phyloP scores from a whole-genome alignment of 2,113 vertebrate genomes.

The Nothocercus nigrocapillus region DNA sequence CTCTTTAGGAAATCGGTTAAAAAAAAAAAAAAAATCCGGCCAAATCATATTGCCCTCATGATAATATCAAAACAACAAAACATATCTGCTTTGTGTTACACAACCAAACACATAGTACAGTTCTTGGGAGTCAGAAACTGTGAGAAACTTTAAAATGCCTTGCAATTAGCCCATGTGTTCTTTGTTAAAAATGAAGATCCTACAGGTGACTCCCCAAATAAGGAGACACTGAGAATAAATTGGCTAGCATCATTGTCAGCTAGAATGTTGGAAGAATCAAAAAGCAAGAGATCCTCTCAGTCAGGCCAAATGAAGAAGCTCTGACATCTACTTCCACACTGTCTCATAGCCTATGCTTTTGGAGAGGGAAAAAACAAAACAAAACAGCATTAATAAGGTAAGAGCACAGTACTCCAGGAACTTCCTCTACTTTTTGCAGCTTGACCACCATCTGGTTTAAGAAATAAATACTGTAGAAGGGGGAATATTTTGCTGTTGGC shows the following conservation, averaged over 20 bases:
- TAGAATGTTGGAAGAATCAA: not conserved
- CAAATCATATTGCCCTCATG: not conserved
- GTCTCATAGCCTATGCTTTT: not conserved
- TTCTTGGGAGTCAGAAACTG: not conserved
- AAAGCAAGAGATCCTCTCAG: not conserved
- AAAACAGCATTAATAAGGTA: not conserved
- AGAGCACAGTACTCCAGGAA: not conserved
- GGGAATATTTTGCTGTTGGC: slow-evolving; percentile 55
- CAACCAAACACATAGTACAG: not conserved
- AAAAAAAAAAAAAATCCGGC: not conserved
- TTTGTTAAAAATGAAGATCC: not conserved
- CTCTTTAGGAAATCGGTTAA: not conserved
- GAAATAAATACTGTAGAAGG: not conserved
- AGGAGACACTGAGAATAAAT: not conserved
- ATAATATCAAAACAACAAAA: not conserved
- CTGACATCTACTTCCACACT: not conserved
- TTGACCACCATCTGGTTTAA: slow-evolving; percentile 6
- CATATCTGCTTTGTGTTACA: not conserved
- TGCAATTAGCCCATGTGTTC: not conserved
- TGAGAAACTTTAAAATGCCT: not conserved
- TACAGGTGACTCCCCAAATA: not conserved
- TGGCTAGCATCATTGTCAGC: rapidly evolving
- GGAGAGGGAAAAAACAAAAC: not conserved
- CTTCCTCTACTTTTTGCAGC: not conserved
- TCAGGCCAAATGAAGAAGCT: not conserved